These are phyloP conservation scores for Diaphora mendica DNA, from an alignment of 2,888 invertebrate genomes.

Conservation along the genomic window DNA sequence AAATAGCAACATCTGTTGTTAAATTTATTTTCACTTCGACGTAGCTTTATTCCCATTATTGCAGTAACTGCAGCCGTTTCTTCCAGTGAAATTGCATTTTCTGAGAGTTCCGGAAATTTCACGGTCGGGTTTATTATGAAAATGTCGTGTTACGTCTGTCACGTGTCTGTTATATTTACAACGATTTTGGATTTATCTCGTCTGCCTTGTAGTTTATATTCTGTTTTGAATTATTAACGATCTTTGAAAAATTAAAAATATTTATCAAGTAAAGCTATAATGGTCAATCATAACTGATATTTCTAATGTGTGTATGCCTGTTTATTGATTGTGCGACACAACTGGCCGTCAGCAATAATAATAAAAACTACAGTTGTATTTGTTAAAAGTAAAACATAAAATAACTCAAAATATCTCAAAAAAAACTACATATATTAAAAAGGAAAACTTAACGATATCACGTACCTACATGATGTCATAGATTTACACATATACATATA, in stretches of 20 bases:
- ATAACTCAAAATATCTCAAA: no score
- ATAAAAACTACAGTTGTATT: no score
- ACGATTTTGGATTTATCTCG: no score
- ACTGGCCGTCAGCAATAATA: no score
- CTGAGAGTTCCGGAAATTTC: background rate
- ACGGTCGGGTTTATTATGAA: background rate
- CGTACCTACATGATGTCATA: no score
- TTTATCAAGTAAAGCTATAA: background rate
- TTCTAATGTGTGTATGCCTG: background rate
- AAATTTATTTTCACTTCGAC: background rate
- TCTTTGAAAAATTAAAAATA: background rate
- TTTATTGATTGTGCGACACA: no score
- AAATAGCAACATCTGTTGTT: background rate
- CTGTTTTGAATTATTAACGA: no score
- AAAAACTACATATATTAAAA: no score
- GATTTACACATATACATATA: no score
- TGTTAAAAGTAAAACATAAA: no score
- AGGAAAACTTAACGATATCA: no score
- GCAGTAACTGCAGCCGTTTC: background rate
- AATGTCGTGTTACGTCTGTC: background rate
- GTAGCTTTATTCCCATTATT: background rate
- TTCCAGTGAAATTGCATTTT: slow-evolving; percentile 2
- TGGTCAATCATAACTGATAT: background rate
- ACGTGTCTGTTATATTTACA: background rate
- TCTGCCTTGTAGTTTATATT: no score